A percentile compares a stretch with the other conserved stretches of the same genome.
phyloP scores from a whole-genome alignment of 2,113 vertebrate species.

The Cettia cetti region DNA sequence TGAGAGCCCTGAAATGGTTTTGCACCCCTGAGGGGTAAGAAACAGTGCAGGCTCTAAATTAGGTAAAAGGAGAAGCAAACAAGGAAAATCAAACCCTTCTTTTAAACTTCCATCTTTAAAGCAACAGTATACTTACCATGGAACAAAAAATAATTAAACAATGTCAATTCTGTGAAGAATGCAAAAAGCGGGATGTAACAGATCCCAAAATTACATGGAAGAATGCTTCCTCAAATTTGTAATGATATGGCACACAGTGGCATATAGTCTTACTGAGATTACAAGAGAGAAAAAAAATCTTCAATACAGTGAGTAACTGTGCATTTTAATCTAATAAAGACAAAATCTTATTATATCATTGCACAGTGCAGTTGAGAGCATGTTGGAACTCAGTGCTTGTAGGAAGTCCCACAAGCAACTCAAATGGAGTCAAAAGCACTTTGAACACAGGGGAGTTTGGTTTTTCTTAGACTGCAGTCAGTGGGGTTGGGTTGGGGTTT shows the following conservation, averaged over 20 bases:
- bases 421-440: background rate
- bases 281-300: background rate
- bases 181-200: background rate
- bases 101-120: background rate
- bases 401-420: background rate
- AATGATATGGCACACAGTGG: background rate
- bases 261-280: background rate
- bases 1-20: background rate
- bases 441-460: fast-evolving
- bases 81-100: background rate
- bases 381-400: fast-evolving
- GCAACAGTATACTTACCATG: background rate
- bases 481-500: background rate
- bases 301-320: background rate
- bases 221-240: background rate
- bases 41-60: background rate
- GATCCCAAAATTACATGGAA: background rate
- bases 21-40: background rate
- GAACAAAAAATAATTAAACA: background rate
- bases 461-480: background rate
- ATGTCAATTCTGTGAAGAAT: background rate
- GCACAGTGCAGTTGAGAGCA: background rate
- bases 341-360: background rate
- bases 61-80: background rate
- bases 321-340: background rate